A percentile compares a stretch with the other conserved stretches of the same genome.
These are phyloP conservation scores for Metellina segmentata DNA, from an alignment of 2,888 invertebrate genomes.

Conservation along the genomic window DNA sequence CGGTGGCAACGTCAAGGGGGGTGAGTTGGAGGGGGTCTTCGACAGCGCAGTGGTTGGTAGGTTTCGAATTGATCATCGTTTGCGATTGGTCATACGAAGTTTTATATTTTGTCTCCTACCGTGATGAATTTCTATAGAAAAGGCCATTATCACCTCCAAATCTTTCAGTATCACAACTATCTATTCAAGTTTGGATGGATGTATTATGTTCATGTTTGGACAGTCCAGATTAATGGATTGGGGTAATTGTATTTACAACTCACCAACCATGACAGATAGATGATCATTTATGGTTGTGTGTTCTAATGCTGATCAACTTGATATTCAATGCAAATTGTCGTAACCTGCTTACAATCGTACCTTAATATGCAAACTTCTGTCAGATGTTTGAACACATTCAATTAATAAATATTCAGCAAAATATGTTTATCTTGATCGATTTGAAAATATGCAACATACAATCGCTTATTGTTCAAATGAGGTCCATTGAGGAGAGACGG, in stretches of 20 bases:
- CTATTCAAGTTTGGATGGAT: too few species aligned
- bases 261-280: neutral
- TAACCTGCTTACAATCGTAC: neutral
- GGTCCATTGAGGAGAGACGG: too few species aligned
- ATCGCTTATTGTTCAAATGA: too few species aligned
- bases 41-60: neutral
- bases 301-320: neutral
- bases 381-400: neutral
- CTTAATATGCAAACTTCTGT: neutral
- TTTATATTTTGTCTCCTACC: neutral
- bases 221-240: neutral
- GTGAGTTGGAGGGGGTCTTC: neutral
- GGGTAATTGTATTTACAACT: neutral
- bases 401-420: neutral
- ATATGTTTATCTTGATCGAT: neutral
- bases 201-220: too few species aligned
- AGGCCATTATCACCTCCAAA: too few species aligned
- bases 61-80: conserved; percentile 45
- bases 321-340: neutral
- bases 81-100: neutral
- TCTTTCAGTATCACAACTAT: too few species aligned
- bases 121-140: neutral
- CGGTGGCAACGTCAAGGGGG: neutral
- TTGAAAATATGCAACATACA: neutral
- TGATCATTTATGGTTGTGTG: neutral